Conservation (phyloP, 2,113 vertebrate genomes). For the Dicentrarchus labrax region DNA sequence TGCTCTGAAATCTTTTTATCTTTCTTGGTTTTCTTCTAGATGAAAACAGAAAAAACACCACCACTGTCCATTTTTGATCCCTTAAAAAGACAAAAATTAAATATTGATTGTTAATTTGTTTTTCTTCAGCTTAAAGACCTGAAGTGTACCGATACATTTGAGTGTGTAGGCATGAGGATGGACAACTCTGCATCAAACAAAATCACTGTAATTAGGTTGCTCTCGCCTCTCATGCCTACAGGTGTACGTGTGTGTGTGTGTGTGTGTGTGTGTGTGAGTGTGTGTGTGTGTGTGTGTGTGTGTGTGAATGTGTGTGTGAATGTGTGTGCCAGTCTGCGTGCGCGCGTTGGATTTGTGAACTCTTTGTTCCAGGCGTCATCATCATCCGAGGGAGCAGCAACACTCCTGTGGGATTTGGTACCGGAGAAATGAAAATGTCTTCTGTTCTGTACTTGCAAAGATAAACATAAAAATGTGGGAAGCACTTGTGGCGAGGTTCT, state of each 20-base stretch:
- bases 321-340: neutral
- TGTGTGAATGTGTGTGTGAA: conserved; percentile 1
- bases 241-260: conserved; percentile 28
- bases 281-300: conserved; percentile 16
- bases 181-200: conserved; percentile 13
- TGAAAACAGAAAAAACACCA: neutral
- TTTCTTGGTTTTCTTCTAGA: neutral
- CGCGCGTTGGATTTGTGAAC: conserved; percentile 10
- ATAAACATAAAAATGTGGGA: conserved; percentile 61
- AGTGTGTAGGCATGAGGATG: neutral
- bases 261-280: neutral
- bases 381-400: conserved; percentile 25
- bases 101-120: neutral
- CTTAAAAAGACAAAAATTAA: neutral
- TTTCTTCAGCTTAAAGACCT: neutral
- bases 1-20: neutral
- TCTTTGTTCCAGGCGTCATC: conserved; percentile 52
- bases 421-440: conserved; percentile 54
- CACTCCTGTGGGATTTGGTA: conserved; percentile 51
- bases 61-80: neutral
- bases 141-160: neutral
- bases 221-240: conserved; percentile 30
- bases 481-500: conserved; percentile 21
- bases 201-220: conserved; percentile 31
- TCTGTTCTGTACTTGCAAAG: conserved; percentile 60